Evolutionary conservation across 2,888 invertebrate genomes (phyloP).

Genomic region (Aphodius granarius): DNA sequence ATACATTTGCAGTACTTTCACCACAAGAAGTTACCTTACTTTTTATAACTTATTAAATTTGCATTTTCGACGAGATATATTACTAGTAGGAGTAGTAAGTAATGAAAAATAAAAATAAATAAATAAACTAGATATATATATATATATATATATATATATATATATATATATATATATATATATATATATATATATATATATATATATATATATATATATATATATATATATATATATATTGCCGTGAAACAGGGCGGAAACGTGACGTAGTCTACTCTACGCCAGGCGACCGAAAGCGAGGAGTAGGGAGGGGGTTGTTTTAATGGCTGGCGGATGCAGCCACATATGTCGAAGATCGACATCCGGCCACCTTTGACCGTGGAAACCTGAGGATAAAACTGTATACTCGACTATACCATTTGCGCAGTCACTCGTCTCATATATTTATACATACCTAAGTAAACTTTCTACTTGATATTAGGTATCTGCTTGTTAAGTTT

Average conservation of each 20-base stretch:
- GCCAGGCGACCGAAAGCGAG: slow-evolving; percentile 9
- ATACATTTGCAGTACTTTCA: neutral
- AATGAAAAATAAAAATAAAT: no score
- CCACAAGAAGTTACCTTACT: no score
- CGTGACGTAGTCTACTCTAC: slow-evolving; percentile 30
- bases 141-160: no score
- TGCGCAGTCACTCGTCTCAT: neutral
- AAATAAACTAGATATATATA: no score
- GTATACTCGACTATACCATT: slow-evolving; percentile 9
- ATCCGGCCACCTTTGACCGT: slow-evolving; percentile 52
- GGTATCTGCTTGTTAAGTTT: no score
- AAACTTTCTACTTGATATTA: neutral
- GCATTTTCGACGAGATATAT: no score
- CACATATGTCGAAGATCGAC: slow-evolving; percentile 50
- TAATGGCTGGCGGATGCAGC: slow-evolving; percentile 48
- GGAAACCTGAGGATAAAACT: slow-evolving; percentile 29
- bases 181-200: no score
- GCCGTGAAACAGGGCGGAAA: slow-evolving; percentile 39
- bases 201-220: no score
- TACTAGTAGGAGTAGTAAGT: no score
- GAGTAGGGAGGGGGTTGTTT: slow-evolving; percentile 33
- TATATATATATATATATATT: slow-evolving; percentile 44
- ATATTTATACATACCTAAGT: neutral
- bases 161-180: no score
- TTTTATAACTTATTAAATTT: no score